phyloP scores from a whole-genome alignment of 2,797 vertebrate species.

The Tiaroga cobitis region DNA sequence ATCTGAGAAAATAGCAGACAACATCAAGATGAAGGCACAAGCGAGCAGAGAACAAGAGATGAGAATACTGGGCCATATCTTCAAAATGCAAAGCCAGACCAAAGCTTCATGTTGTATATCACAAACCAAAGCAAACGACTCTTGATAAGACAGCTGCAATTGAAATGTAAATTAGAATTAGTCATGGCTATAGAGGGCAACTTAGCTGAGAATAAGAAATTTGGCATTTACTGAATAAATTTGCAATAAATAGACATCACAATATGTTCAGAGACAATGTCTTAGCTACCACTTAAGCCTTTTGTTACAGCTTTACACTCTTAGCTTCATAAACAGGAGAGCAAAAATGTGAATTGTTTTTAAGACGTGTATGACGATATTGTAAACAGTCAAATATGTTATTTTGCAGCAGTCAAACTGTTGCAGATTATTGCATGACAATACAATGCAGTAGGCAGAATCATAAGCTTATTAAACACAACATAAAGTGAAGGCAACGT shows the following conservation, averaged over 20 bases:
- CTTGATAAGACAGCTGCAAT: conserved; percentile 37
- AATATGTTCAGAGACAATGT: conserved; percentile 27
- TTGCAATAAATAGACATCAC: conserved; percentile 54
- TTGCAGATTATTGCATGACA: not conserved
- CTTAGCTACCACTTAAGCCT: conserved; percentile 37
- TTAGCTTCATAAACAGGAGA: not conserved
- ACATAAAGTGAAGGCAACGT: not conserved
- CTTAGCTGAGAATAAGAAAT: conserved; percentile 26
- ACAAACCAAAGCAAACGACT: conserved; percentile 23
- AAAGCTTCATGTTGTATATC: not conserved
- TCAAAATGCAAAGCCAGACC: conserved; percentile 14
- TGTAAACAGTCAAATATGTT: not conserved
- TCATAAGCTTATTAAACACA: not conserved
- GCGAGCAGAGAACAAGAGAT: not conserved
- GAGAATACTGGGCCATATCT: conserved; percentile 20
- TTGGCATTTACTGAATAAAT: conserved; percentile 48
- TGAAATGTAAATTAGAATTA: conserved; percentile 61
- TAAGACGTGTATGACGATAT: not conserved
- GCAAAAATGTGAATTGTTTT: not conserved
- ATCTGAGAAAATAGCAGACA: not conserved
- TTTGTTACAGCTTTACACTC: conserved; percentile 22
- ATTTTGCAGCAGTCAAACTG: not conserved
- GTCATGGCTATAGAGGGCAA: conserved; percentile 47
- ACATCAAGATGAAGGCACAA: not conserved
- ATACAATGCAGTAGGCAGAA: not conserved